Percentiles rank a stretch among this genome's conserved stretches.
These are phyloP conservation scores for Mylabris sibirica DNA, from an alignment of 2,888 invertebrate genomes.

Conservation along the genomic window DNA sequence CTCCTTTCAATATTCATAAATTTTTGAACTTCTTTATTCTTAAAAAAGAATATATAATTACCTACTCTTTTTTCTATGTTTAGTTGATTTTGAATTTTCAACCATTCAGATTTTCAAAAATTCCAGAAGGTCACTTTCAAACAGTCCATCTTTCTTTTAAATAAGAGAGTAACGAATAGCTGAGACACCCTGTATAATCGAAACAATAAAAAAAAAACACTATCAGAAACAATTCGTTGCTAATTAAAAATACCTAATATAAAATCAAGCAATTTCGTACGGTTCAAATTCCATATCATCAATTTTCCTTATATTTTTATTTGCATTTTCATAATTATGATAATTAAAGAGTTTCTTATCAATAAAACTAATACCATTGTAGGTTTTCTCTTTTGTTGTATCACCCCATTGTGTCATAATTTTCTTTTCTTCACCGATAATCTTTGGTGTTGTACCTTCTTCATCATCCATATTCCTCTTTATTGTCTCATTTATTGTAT, in stretches of 20 bases:
- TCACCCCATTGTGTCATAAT: conserved; percentile 49
- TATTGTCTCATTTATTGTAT: conserved; percentile 52
- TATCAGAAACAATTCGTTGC: conserved; percentile 17
- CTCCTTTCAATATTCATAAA: too few species aligned
- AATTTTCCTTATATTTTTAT: conserved; percentile 68
- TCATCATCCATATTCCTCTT: conserved; percentile 44
- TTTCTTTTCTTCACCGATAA: conserved; percentile 63
- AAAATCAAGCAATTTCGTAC: conserved; percentile 56
- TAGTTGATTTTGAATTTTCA: too few species aligned
- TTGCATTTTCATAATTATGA: conserved; percentile 65
- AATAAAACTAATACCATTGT: conserved; percentile 43
- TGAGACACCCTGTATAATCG: neutral
- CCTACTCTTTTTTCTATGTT: too few species aligned
- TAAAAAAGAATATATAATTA: too few species aligned
- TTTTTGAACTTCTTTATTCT: too few species aligned
- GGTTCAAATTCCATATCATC: conserved; percentile 85
- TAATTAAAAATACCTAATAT: neutral
- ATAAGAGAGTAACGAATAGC: neutral
- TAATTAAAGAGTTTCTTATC: conserved; percentile 53
- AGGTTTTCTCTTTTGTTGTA: conserved; percentile 49
- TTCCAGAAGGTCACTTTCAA: too few species aligned
- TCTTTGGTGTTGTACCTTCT: conserved; percentile 57
- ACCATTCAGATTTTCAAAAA: too few species aligned
- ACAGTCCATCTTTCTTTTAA: too few species aligned
- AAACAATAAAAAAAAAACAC: neutral